Base-by-base conservation (phyloP, 2,888 invertebrate species). In the Epistrophella euchroma region DNA sequence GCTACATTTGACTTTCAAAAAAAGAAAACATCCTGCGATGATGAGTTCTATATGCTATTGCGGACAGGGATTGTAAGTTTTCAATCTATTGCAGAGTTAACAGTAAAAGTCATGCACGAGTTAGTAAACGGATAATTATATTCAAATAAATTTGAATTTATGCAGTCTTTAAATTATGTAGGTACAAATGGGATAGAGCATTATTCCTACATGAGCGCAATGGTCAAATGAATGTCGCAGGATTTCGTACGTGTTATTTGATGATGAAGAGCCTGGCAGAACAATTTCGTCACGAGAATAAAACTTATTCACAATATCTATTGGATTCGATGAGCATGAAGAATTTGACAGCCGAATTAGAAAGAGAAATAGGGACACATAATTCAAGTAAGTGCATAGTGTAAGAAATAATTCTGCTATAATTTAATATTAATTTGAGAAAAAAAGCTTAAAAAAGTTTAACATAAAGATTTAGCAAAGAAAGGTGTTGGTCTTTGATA, bases 11-110 rank as follows among this genome's bases (percentile, higher is more conserved):
- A 97, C 92, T 97, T 97, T 90, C 95, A 95, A 35, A 93, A 93
- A 71, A 93, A 94, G 19, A 97, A 97, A 91, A 95, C 94, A 1
- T 93, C 93, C 3, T 96, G 96, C 89, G 92, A 93, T 0, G 94
- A 96, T 88, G 97, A 97, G 91, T 97, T 95, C 91, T 96, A 96
- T 90, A 96, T 97, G 95, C 93, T 96, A 43, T 94, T 96, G 4
- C 94, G 97, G 74, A 94, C 96, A 13, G 97, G 97, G 0, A 94
- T 94, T 28, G 92, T 96, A 47, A 95, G 96, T 35, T 97, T 96
- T 89, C 93, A 95, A 89, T 96, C 96, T 73, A 93, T 97, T 88
- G 94, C 95, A 0, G 94, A 95, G 89, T 95, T 97, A 90, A 94
- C 97, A 88, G 94, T 96, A 77, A 93, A 94, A 22, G 92, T 97